Percentiles rank a stretch among this genome's conserved stretches.
phyloP scores from a whole-genome alignment of 2,113 vertebrate species.

The Hemiprocne comata region DNA sequence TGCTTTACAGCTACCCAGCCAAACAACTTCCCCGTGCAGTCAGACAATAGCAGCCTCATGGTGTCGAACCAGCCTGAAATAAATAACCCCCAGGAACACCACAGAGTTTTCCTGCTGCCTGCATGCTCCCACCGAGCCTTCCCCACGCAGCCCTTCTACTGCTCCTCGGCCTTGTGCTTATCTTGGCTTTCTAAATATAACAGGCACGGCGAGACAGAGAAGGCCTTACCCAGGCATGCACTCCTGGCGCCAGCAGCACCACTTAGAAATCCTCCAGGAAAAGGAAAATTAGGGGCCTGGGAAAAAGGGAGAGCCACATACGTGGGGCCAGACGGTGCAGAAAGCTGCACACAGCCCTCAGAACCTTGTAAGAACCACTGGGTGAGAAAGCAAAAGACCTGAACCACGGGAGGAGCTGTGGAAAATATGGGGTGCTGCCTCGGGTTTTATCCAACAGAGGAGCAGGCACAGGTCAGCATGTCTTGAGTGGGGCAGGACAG shows the following conservation, averaged over 20 bases:
- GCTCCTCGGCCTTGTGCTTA: not conserved
- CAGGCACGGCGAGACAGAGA: not conserved
- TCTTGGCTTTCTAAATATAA: slow-evolving; percentile 61
- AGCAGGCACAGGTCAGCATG: rapidly evolving
- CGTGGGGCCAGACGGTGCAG: rapidly evolving
- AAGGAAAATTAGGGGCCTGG: not conserved
- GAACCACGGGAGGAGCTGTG: not conserved
- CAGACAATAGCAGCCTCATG: not conserved
- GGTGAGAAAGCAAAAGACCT: not conserved
- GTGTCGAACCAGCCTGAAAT: not conserved
- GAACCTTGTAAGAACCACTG: rapidly evolving
- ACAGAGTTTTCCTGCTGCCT: not conserved
- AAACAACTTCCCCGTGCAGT: not conserved
- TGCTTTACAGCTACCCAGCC: not conserved
- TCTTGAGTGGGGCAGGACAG: not conserved
- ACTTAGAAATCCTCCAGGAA: not conserved
- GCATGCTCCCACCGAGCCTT: not conserved
- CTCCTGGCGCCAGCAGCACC: not conserved
- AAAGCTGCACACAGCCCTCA: not conserved
- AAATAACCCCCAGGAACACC: not conserved
- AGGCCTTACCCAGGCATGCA: not conserved
- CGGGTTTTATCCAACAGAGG: not conserved
- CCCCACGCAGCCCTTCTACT: not conserved
- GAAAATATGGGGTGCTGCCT: not conserved
- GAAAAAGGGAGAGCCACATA: not conserved